phyloP scores from a whole-genome alignment of 2,888 invertebrate species.

The Macropis europaea region DNA sequence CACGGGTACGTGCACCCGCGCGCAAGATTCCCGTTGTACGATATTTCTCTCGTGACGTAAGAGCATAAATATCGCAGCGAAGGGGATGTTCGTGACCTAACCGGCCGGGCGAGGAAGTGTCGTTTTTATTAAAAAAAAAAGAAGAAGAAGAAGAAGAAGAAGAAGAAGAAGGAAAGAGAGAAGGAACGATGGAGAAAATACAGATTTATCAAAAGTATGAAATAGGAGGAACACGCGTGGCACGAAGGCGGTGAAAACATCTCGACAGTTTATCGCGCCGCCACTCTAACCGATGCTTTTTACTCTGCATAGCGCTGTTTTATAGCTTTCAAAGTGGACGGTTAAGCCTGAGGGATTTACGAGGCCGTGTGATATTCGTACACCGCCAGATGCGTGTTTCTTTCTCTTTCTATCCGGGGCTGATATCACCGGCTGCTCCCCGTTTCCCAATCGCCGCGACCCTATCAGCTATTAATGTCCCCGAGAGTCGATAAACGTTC shows the following conservation, averaged over 20 bases:
- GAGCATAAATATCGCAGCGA: constrained; percentile 61
- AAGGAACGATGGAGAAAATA: constrained; percentile 19
- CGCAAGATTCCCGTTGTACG: constrained; percentile 55
- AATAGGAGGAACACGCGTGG: constrained; percentile 29
- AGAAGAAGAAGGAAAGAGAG: too few relatives aligned
- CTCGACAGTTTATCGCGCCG: constrained; percentile 54
- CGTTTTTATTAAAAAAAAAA: constrained; percentile 57
- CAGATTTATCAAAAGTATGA: constrained; percentile 57
- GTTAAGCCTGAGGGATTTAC: constrained; percentile 31
- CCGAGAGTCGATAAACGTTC: constrained; percentile 38
- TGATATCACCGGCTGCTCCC: background rate
- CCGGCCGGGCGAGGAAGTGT: constrained; percentile 40
- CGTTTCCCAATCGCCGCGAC: background rate
- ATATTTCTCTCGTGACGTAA: constrained; percentile 65
- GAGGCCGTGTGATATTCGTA: constrained; percentile 41
- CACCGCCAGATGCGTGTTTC: constrained; percentile 31
- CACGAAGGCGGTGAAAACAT: constrained; percentile 46
- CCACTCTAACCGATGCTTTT: constrained; percentile 36
- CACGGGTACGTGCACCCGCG: constrained; percentile 2
- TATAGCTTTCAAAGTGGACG: constrained; percentile 33
- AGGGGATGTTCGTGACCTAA: constrained; percentile 60
- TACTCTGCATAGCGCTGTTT: constrained; percentile 50
- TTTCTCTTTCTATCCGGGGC: background rate
- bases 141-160: background rate
- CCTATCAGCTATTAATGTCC: constrained; percentile 22